Evolutionary conservation across 2,888 invertebrate species (phyloP).

Genomic region (Dorcus parallelipipedus): DNA sequence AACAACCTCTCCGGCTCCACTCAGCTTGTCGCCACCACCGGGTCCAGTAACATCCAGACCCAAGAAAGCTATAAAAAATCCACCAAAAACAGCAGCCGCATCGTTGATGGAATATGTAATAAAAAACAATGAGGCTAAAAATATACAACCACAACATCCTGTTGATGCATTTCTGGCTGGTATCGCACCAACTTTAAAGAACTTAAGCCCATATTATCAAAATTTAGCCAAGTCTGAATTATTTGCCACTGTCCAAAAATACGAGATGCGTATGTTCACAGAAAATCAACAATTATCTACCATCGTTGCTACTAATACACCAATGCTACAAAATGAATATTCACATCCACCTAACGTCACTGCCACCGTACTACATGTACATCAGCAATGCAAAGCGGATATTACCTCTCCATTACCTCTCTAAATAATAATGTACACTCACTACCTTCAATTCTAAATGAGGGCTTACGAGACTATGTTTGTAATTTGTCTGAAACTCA

Average conservation of each 20-base stretch:
- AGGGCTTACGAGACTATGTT: no score
- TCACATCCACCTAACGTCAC: neutral
- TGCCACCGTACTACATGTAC: no score
- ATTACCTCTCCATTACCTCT: no score
- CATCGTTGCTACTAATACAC: no score
- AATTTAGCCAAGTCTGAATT: conserved; percentile 21
- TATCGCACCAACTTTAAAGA: conserved; percentile 18
- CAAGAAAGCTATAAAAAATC: neutral
- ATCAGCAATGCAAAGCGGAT: no score
- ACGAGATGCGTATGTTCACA: conserved; percentile 14
- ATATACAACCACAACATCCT: neutral
- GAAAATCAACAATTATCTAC: neutral
- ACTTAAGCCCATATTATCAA: conserved; percentile 15
- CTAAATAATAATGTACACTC: no score
- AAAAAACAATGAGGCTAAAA: neutral
- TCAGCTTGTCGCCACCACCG: no score
- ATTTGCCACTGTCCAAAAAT: conserved; percentile 20
- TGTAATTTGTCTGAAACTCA: neutral
- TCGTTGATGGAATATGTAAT: conserved; percentile 14
- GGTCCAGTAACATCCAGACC: neutral
- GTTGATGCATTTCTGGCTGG: conserved; percentile 23
- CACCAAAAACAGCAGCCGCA: conserved; percentile 1
- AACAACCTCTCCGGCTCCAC: no score
- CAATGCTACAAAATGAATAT: neutral
- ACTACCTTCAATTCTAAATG: no score